Conservation (phyloP, 2,113 vertebrate genomes). For the Himantopus leucocephalus region DNA sequence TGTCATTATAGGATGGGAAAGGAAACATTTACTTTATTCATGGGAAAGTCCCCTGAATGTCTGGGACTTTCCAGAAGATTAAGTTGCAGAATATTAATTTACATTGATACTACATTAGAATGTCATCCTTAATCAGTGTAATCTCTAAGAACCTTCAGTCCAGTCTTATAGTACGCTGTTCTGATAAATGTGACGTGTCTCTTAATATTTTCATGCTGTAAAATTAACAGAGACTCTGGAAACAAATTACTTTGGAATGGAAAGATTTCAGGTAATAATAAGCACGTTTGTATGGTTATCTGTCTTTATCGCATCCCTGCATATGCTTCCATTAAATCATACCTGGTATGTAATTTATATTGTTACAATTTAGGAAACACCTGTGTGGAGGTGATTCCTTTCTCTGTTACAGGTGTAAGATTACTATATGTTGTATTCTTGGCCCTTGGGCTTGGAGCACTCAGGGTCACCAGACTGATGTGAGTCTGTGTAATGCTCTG, state of each 20-base stretch:
- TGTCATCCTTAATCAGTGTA: not conserved
- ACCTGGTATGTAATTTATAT: not conserved
- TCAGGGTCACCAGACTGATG: not conserved
- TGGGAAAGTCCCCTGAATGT: not conserved
- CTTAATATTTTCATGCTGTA: not conserved
- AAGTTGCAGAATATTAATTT: not conserved
- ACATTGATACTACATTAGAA: not conserved
- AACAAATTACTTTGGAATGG: not conserved
- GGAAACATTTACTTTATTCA: not conserved
- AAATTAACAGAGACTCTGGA: not conserved
- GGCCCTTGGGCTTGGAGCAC: not conserved
- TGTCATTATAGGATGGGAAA: not conserved
- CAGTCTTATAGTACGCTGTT: not conserved
- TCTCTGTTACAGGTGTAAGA: not conserved
- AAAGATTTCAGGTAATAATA: not conserved
- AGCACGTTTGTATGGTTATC: not conserved
- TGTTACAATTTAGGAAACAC: not conserved
- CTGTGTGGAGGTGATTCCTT: not conserved
- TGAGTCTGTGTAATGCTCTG: not conserved
- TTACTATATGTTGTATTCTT: not conserved
- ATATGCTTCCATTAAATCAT: not conserved
- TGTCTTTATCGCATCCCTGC: not conserved
- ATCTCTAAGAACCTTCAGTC: not conserved
- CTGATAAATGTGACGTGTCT: not conserved
- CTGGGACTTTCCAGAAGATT: not conserved